Percentiles rank a stretch among this genome's conserved stretches.
Conservation (phyloP, 2,113 vertebrate species). For the Lagenorhynchus albirostris region DNA sequence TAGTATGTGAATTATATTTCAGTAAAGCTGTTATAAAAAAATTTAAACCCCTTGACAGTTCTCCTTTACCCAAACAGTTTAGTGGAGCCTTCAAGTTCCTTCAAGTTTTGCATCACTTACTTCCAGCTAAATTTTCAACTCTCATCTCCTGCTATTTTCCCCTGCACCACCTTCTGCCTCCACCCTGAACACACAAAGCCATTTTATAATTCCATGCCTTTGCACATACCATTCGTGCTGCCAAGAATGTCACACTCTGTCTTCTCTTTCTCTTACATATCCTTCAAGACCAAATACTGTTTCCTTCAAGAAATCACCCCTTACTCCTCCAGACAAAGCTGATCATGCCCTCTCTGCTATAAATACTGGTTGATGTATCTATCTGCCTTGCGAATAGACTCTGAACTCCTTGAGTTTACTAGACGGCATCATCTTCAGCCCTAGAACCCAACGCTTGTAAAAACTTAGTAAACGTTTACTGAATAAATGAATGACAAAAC, state of each 20-base stretch:
- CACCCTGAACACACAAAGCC: not conserved
- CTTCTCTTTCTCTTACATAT: not conserved
- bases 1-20: not conserved
- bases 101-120: not conserved
- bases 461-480: conserved; percentile 34
- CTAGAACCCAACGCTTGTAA: conserved; percentile 6
- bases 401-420: not conserved
- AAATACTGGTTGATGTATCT: not conserved
- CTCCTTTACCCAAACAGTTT: not conserved
- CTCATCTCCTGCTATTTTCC: not conserved
- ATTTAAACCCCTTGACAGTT: not conserved
- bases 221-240: not conserved
- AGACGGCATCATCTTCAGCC: not conserved
- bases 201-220: not conserved
- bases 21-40: not conserved
- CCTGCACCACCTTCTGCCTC: not conserved
- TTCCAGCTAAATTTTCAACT: not conserved
- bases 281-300: conserved; percentile 12
- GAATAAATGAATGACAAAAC: conserved; percentile 66
- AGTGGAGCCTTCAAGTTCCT: not conserved
- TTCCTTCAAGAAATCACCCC: conserved; percentile 5
- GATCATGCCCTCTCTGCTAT: not conserved
- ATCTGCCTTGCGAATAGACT: not conserved
- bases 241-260: not conserved
- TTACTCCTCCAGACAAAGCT: not conserved